Evolutionary conservation across 2,797 vertebrate species (phyloP).

Genomic region (Gephyroberyx darwinii): DNA sequence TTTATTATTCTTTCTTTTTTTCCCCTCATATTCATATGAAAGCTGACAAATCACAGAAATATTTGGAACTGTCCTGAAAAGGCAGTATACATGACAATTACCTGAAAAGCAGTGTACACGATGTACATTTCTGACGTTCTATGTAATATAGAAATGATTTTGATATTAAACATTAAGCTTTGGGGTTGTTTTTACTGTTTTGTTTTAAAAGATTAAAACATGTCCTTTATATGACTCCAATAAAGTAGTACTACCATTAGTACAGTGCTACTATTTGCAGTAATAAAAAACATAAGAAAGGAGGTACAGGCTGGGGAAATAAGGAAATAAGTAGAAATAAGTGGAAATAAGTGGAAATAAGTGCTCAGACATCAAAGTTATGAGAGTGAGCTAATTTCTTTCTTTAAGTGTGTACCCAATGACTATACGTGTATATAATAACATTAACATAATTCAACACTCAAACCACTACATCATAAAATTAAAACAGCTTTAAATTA

Average conservation of each 20-base stretch:
- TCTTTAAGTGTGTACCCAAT: not conserved
- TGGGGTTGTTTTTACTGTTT: slow-evolving; percentile 1
- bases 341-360: too few species aligned
- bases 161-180: not conserved
- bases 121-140: not conserved
- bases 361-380: not conserved
- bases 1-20: slow-evolving; percentile 11
- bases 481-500: slow-evolving; percentile 1
- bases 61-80: slow-evolving; percentile 13
- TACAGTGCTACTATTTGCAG: not conserved
- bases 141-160: not conserved
- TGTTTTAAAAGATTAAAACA: too few species aligned
- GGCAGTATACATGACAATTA: not conserved
- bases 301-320: too few species aligned
- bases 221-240: too few species aligned
- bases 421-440: too few species aligned
- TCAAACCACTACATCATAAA: not conserved
- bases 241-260: not conserved
- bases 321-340: not conserved
- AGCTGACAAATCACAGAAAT: slow-evolving; percentile 17
- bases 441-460: not conserved
- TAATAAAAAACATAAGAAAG: not conserved
- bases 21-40: slow-evolving; percentile 24
- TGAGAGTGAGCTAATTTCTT: not conserved
- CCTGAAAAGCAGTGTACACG: not conserved